Percentiles rank a stretch among this genome's conserved stretches.
These are phyloP conservation scores for Argyresthia albistria DNA, from an alignment of 2,888 invertebrate genomes.

Conservation along the genomic window DNA sequence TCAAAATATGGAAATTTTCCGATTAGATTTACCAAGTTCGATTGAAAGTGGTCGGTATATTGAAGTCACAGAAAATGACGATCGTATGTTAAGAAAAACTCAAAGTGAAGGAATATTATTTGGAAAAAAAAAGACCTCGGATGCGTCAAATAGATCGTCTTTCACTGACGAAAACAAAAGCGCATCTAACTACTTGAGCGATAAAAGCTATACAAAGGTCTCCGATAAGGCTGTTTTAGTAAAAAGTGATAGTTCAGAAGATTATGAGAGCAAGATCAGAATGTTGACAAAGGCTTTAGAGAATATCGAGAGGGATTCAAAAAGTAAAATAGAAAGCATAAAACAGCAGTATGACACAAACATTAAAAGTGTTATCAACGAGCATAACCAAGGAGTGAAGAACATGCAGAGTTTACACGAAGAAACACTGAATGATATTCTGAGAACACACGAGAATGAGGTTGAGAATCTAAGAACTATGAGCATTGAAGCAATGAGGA, in stretches of 20 bases:
- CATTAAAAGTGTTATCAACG: conserved; percentile 61
- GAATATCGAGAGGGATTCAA: conserved; percentile 44
- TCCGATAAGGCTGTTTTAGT: conserved; percentile 25
- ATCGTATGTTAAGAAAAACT: not conserved
- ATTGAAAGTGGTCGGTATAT: too few relatives aligned
- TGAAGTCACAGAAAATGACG: not conserved
- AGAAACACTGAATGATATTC: conserved; percentile 57
- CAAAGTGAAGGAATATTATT: not conserved
- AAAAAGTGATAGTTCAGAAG: conserved; percentile 27
- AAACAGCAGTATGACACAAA: conserved; percentile 69
- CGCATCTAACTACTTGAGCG: too few relatives aligned
- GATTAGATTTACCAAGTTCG: too few relatives aligned
- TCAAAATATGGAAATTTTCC: too few relatives aligned
- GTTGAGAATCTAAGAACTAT: conserved; percentile 56
- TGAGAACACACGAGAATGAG: conserved; percentile 63
- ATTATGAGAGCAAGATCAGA: conserved; percentile 41
- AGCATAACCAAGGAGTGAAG: conserved; percentile 68
- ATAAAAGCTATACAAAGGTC: too few relatives aligned
- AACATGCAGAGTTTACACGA: conserved; percentile 69
- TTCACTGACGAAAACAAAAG: too few relatives aligned
- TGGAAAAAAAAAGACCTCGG: not conserved
- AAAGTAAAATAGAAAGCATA: conserved; percentile 51
- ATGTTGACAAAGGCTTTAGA: conserved; percentile 36
- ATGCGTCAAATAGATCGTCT: too few relatives aligned
- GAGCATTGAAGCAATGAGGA: conserved; percentile 58